Base-by-base conservation (phyloP, 92 coral and sea anemone species). In the Actinostola sp. region DNA sequence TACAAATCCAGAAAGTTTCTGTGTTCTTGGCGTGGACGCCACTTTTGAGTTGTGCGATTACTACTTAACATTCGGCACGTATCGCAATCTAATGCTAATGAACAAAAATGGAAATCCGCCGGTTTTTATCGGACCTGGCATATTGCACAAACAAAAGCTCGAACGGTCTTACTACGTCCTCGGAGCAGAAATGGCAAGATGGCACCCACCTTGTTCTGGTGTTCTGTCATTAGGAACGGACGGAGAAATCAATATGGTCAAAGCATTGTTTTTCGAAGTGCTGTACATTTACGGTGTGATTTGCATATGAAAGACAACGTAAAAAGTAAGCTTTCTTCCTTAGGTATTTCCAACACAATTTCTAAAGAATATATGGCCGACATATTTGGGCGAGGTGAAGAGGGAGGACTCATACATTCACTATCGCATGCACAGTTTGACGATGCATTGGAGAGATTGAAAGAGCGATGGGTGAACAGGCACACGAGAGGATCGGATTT, bases 231-330 rank as follows among this genome's bases (percentile, higher is more conserved):
- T 36, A 4, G 42, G 42, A 4, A 36, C 42, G 11, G 70, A 73
- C 44, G 60, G 86, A 27, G 80, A 82, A 32, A 74, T 73, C 29
- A 73, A 82, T 25, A n/a, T 82, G 15, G 50, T 10, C 10, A 57
- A 69, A 9, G 57, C 84, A 8, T 23, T 69, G 45, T 70, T 49
- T 38, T 38, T 51, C 15, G 60, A 42, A 25, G 46, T 49, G 46
- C 39, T 0, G 4, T 4, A 4, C 72, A 75, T 75, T 62, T 75
- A 48, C 24, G 73, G 14, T 75, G 81, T 31, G 81, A 63, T 28
- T 24, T 75, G 50, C 81, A 63, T 48, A 75, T 75, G 81, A 75
- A 62, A 42, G 78, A 72, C 52, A 72, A 72, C 28, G 35, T 72
- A 6, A 30, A 13, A 14, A 57, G 31, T 4, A 72, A 72, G 55